Evolutionary conservation across 64 coral and sea anemone genomes (phyloP), one percentile per base, ranked within the genome.

Genomic region (Montipora sp.): DNA sequence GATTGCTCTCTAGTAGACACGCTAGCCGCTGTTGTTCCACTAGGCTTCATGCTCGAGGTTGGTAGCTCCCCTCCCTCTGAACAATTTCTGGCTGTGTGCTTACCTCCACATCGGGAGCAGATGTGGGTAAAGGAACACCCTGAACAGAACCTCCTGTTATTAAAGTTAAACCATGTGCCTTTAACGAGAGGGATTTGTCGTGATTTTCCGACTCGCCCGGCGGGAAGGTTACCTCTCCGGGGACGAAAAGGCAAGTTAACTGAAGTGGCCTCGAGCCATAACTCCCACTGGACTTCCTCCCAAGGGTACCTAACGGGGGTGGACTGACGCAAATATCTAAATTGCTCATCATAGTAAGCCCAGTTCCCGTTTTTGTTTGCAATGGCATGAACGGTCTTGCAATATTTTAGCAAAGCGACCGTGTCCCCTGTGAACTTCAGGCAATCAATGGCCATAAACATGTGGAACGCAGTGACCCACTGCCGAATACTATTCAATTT

Each of bases 201-300:
- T 10, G 59, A 61, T 61, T 61, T 61, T 61, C 59, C 59, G 59
- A 61, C 59, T 61, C 59, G 59, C 59, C 59, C 59, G 59, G 59
- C 2, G 59, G 59, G 59, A 61, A 61, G 59, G 59, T 61, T 61
- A 61, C 59, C 59, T 61, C 59, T 45, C 53, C 36, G 59, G 76
- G 76, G 44, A 78, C 76, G 76, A 78, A 78, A 78, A 48, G 16
- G 49, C 44, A 48, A 48, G 76, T 48, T 47, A 48, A 23, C 2
- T 78, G 76, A 78, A 57, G 43, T 51, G 79, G 81, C 81, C 81
- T 84, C 44, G 44, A 87, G 65, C 83, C 83, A 87, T 73, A 87
- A 72, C 48, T 87, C 83, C 65, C 83, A 87, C 36, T 87, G 83
- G 48, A 87, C 83, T n/a, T 36, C 63, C 46, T 87, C 83, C 83